Conservation (phyloP, 2,797 vertebrate species). For the Rhynchotus rufescens region DNA sequence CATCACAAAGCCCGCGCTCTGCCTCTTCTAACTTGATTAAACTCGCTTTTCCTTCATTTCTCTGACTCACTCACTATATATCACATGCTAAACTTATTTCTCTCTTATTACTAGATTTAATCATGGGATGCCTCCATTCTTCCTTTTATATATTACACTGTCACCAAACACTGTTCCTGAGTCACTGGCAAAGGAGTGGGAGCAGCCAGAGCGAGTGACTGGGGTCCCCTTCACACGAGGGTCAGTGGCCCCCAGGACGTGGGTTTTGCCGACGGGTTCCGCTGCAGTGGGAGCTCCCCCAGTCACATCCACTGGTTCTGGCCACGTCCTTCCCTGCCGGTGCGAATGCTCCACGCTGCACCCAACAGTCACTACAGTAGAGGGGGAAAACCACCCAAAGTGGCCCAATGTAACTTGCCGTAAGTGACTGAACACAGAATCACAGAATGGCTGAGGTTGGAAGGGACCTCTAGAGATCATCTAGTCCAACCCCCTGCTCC, state of each 20-base stretch:
- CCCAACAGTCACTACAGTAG: background rate
- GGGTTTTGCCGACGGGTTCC: background rate
- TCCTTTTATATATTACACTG: slow-evolving; percentile 11
- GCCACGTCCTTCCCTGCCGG: background rate
- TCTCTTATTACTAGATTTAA: slow-evolving; percentile 34
- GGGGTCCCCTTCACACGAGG: accelerated
- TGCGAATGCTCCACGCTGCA: background rate
- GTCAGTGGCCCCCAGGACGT: background rate
- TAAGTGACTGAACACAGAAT: background rate
- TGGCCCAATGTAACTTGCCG: background rate
- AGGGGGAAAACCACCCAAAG: background rate
- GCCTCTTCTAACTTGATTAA: background rate
- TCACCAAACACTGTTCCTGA: slow-evolving; percentile 14
- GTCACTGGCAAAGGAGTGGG: background rate
- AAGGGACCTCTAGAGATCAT: too few relatives aligned
- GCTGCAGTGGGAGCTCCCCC: background rate
- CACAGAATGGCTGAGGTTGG: too few relatives aligned
- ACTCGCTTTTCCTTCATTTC: background rate
- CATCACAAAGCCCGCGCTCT: background rate
- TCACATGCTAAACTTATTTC: slow-evolving; percentile 43
- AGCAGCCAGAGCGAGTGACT: background rate
- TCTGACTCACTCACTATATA: slow-evolving; percentile 20
- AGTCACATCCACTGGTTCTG: background rate
- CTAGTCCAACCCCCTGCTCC: too few relatives aligned
- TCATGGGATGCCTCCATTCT: slow-evolving; percentile 33